A percentile compares a stretch with the other conserved stretches of the same genome.
Evolutionary conservation across 2,888 invertebrate species (phyloP).

Genomic region (Orchesellides sinensis): DNA sequence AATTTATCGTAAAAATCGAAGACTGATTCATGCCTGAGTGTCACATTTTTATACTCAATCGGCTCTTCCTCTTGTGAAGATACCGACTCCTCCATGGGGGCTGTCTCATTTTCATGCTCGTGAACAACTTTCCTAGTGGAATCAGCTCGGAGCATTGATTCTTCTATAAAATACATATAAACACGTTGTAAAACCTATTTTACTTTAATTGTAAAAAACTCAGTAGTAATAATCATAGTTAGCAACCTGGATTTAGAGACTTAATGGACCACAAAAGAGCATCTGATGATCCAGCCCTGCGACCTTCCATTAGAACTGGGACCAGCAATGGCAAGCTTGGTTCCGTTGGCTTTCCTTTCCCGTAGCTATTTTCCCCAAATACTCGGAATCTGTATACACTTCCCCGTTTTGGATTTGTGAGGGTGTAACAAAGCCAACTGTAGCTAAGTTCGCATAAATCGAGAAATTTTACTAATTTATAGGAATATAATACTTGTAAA

Average conservation of each 20-base stretch:
- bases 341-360: slow-evolving; percentile 81
- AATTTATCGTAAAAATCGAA: slow-evolving; percentile 78
- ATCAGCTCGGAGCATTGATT: slow-evolving; percentile 25
- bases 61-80: slow-evolving; percentile 48
- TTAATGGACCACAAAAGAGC: slow-evolving; percentile 53
- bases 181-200: not conserved
- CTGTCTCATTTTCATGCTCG: slow-evolving; percentile 18
- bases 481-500: not conserved
- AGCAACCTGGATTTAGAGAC: slow-evolving; percentile 31
- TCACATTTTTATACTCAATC: slow-evolving; percentile 59
- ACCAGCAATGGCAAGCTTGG: slow-evolving; percentile 53
- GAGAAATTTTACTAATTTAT: not conserved
- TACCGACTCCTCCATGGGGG: not conserved
- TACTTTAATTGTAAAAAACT: not conserved
- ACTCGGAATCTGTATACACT: slow-evolving; percentile 85
- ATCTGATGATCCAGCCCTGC: slow-evolving; percentile 54
- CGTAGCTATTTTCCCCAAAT: slow-evolving; percentile 86
- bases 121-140: slow-evolving; percentile 28
- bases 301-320: slow-evolving; percentile 50
- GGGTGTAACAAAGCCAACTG: slow-evolving; percentile 66
- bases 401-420: slow-evolving; percentile 79
- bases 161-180: slow-evolving; percentile 26
- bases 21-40: slow-evolving; percentile 53
- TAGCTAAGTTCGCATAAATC: slow-evolving; percentile 21
- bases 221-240: not conserved